phyloP scores from a whole-genome alignment of 2,797 vertebrate genomes.

The Danio choprae region DNA sequence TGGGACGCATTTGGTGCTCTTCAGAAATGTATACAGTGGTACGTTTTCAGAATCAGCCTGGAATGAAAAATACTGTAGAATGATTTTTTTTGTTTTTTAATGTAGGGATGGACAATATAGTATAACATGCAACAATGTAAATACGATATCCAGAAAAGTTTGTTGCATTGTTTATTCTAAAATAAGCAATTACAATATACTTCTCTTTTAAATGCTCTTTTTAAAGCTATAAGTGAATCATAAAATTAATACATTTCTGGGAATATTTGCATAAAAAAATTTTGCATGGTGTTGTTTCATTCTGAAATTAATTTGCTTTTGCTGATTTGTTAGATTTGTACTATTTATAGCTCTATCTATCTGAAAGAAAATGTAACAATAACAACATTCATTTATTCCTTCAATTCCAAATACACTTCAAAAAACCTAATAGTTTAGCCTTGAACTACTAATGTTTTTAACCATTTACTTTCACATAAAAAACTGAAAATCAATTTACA shows the following conservation, averaged over 20 bases:
- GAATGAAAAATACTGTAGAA: no score
- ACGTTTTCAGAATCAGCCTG: no score
- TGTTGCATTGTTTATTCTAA: neutral
- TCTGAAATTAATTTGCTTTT: neutral
- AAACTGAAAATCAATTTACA: neutral
- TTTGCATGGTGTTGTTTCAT: neutral
- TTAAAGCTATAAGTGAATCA: neutral
- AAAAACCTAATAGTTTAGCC: no score
- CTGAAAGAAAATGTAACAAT: no score
- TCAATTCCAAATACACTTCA: no score
- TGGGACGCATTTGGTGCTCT: no score
- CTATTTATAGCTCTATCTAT: neutral
- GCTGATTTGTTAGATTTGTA: neutral
- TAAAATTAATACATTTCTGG: neutral
- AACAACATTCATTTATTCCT: no score
- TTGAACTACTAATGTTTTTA: neutral
- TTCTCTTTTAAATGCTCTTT: no score
- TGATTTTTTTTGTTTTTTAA: no score
- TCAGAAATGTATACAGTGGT: no score
- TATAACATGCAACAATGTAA: neutral
- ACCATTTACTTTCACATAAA: neutral
- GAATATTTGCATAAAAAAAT: neutral
- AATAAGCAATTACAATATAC: no score
- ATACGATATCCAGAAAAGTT: no score
- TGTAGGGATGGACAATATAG: neutral